A percentile compares a stretch with the other conserved stretches of the same genome.
Evolutionary conservation across 1,140 invertebrate genomes (phyloP).

Genomic region (Achroia grisella): DNA sequence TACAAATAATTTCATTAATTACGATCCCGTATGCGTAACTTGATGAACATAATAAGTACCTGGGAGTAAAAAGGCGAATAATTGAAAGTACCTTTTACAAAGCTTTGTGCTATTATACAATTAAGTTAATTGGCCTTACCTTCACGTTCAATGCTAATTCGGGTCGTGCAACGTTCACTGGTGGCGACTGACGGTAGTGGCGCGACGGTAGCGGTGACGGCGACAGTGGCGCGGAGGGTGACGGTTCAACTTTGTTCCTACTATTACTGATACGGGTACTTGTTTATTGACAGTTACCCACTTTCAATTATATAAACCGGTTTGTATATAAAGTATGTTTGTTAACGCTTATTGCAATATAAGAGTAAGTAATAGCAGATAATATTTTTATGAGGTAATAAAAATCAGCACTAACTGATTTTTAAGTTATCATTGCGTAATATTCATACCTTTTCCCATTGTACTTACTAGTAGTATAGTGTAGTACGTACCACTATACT

Average conservation of each 20-base stretch:
- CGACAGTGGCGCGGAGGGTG: too few relatives aligned
- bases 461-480: too few relatives aligned
- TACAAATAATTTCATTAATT: too few relatives aligned
- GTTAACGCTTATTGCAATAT: slow-evolving; percentile 18
- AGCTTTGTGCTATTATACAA: slow-evolving; percentile 30
- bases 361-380: too few relatives aligned
- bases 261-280: slow-evolving; percentile 18
- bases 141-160: slow-evolving; percentile 51
- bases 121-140: slow-evolving; percentile 51
- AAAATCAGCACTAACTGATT: too few relatives aligned
- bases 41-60: not conserved
- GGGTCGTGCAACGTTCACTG: slow-evolving; percentile 38
- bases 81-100: slow-evolving; percentile 4
- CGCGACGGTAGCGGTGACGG: slow-evolving; percentile 1
- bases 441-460: too few relatives aligned
- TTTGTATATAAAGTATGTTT: slow-evolving; percentile 35
- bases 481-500: too few relatives aligned
- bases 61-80: slow-evolving; percentile 2
- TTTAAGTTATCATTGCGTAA: too few relatives aligned
- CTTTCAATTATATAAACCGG: slow-evolving; percentile 50
- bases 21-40: not conserved
- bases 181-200: too few relatives aligned
- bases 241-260: slow-evolving; percentile 23
- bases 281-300: slow-evolving; percentile 46
- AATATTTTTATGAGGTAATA: too few relatives aligned